phyloP scores from a whole-genome alignment of 2,888 invertebrate species.

The Diploptera punctata region DNA sequence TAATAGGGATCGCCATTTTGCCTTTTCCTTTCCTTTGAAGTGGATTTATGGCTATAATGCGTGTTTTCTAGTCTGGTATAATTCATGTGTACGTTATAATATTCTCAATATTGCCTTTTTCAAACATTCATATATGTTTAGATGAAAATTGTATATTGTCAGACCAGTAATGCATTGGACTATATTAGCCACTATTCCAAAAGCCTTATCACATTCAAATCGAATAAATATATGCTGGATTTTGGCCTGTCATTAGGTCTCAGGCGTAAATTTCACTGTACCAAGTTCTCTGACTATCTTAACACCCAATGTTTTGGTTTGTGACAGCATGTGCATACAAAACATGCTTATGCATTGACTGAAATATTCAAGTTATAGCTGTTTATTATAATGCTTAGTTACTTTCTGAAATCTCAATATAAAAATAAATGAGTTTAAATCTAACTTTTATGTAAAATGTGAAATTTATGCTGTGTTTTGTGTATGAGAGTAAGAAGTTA shows the following conservation, averaged over 20 bases:
- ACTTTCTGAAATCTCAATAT: too few species aligned
- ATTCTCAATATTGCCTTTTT: slow-evolving; percentile 18
- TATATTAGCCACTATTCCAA: neutral
- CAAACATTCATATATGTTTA: slow-evolving; percentile 19
- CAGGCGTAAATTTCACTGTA: neutral
- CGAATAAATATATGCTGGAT: neutral
- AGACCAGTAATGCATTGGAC: neutral
- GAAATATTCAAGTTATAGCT: too few species aligned
- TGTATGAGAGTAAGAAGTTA: too few species aligned
- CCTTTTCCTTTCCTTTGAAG: slow-evolving; percentile 40
- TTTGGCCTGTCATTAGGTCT: neutral
- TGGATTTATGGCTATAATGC: slow-evolving; percentile 33
- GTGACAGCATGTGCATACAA: neutral
- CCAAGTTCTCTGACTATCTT: neutral
- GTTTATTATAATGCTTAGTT: too few species aligned
- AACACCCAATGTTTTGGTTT: neutral
- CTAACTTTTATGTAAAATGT: too few species aligned
- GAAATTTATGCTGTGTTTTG: too few species aligned
- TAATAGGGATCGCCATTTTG: slow-evolving; percentile 40
- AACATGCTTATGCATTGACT: neutral
- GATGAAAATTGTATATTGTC: slow-evolving; percentile 4
- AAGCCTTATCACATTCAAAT: neutral
- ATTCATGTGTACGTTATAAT: slow-evolving; percentile 32
- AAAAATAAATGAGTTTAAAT: too few species aligned
- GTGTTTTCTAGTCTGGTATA: slow-evolving; percentile 1